Percentiles rank a stretch among this genome's conserved stretches.
These are phyloP conservation scores for Ifrita kowaldi DNA, from an alignment of 2,113 vertebrate genomes.

Conservation along the genomic window DNA sequence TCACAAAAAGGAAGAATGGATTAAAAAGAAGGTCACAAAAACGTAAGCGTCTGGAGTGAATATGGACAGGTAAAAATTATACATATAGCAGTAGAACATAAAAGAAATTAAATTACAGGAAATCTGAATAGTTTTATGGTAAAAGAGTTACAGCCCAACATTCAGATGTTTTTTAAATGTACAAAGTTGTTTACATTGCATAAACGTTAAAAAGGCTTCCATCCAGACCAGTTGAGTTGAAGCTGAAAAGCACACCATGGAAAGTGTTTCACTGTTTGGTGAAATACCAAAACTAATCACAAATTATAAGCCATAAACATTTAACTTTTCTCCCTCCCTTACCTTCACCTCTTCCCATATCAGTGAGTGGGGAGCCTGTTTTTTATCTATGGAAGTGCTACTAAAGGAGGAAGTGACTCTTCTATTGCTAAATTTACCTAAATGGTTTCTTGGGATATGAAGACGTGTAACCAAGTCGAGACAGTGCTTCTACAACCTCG, in stretches of 20 bases:
- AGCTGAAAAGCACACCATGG: not conserved
- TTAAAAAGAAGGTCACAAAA: not conserved
- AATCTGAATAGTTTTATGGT: not conserved
- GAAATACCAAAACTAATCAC: not conserved
- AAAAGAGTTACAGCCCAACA: not conserved
- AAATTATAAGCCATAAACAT: not conserved
- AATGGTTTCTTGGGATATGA: not conserved
- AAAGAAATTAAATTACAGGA: not conserved
- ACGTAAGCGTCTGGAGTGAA: not conserved
- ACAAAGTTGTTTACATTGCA: not conserved
- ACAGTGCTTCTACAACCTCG: not conserved
- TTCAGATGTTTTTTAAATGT: not conserved
- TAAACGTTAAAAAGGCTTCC: not conserved
- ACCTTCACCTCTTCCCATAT: not conserved
- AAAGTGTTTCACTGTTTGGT: not conserved
- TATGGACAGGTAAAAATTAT: not conserved
- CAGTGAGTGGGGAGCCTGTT: rapidly evolving
- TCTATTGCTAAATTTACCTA: not conserved
- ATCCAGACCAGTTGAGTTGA: not conserved
- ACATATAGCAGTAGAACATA: not conserved
- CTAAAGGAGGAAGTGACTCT: not conserved
- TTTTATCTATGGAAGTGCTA: not conserved
- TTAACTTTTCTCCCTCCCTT: not conserved
- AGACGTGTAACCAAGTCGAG: not conserved
- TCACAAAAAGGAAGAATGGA: not conserved